phyloP scores from a whole-genome alignment of 2,113 vertebrate species.

The Mohoua ochrocephala region DNA sequence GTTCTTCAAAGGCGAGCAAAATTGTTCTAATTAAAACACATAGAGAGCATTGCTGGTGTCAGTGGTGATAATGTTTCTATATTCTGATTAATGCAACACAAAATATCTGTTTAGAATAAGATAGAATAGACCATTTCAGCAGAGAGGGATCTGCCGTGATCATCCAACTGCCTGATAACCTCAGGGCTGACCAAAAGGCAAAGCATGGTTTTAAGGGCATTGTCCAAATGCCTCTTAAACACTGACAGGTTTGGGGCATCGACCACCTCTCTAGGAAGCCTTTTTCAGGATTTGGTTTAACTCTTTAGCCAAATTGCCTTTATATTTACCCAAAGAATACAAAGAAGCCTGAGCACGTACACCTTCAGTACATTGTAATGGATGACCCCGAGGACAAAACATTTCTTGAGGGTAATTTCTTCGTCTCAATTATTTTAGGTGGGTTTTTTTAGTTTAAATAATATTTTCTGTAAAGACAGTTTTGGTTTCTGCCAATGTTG shows the following conservation, averaged over 20 bases:
- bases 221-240: background rate
- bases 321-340: background rate
- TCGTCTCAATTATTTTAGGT: background rate
- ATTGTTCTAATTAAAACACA: background rate
- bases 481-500: background rate
- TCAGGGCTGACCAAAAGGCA: background rate
- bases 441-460: fast-evolving
- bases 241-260: background rate
- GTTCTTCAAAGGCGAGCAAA: background rate
- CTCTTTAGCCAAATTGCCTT: background rate
- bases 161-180: background rate
- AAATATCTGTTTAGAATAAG: background rate
- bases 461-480: fast-evolving
- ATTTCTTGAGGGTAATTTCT: background rate
- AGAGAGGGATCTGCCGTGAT: background rate
- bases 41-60: background rate
- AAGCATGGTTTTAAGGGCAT: background rate
- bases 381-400: background rate
- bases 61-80: background rate
- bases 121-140: background rate
- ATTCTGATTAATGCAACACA: background rate
- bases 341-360: background rate
- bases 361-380: background rate
- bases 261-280: background rate
- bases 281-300: background rate